Conservation (phyloP, 2,797 vertebrate species). For the Crypturellus tataupa region DNA sequence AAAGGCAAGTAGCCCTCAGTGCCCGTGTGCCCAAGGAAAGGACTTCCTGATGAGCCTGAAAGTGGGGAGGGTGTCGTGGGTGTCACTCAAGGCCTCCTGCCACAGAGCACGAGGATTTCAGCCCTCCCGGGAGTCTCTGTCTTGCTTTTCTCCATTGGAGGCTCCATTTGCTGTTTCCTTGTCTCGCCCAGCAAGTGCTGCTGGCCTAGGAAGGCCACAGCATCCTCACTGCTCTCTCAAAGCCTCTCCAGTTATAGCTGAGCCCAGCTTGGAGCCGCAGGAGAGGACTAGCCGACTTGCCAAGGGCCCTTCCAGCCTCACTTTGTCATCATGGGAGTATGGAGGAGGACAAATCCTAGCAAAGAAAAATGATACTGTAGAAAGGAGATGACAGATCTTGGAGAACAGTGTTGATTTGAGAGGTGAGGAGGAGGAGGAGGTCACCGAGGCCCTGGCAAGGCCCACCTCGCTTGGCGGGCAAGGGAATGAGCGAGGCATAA, state of each 20-base stretch:
- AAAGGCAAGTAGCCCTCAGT: neutral
- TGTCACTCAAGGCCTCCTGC: neutral
- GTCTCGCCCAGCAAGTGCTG: neutral
- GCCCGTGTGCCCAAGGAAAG: neutral
- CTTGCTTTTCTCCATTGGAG: neutral
- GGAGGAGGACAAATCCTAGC: slow-evolving; percentile 11
- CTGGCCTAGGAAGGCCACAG: neutral
- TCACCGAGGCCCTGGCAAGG: neutral
- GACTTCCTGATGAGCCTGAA: neutral
- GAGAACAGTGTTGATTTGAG: neutral
- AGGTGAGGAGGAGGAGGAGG: neutral
- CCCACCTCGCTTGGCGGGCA: neutral
- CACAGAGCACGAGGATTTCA: neutral
- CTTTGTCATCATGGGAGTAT: neutral
- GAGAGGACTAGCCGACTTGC: slow-evolving; percentile 23
- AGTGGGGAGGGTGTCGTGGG: neutral
- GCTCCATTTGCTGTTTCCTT: neutral
- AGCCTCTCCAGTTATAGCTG: neutral
- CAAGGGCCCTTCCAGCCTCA: neutral
- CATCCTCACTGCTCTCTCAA: neutral
- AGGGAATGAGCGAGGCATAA: neutral
- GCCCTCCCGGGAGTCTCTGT: neutral
- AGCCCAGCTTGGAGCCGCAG: neutral
- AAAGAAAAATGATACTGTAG: neutral
- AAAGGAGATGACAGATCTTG: neutral